phyloP scores from a whole-genome alignment of 2,888 invertebrate genomes.

The Apamea epomidion region DNA sequence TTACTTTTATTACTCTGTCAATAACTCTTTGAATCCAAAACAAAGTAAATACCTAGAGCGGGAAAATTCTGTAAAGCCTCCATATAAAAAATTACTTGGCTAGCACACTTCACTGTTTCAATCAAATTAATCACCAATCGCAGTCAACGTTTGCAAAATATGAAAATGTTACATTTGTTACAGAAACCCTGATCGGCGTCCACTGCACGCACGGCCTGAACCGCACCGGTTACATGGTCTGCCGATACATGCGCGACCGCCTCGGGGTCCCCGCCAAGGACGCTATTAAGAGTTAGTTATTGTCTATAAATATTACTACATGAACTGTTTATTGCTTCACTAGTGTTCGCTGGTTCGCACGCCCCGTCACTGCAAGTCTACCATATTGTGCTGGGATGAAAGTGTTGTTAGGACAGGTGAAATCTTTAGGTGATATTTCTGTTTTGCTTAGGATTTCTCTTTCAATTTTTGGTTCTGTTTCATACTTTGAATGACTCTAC shows the following conservation, averaged over 20 bases:
- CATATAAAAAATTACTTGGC: neutral
- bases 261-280: slow-evolving; percentile 89
- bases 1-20: neutral
- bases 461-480: neutral
- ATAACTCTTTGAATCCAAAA: neutral
- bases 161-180: slow-evolving; percentile 72
- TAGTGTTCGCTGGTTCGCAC: slow-evolving; percentile 55
- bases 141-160: neutral
- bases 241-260: slow-evolving; percentile 93
- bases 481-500: neutral
- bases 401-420: slow-evolving; percentile 26
- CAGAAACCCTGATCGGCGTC: slow-evolving; percentile 93
- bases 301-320: slow-evolving; percentile 61
- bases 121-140: neutral
- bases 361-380: slow-evolving; percentile 35
- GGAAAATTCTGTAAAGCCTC: neutral
- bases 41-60: neutral
- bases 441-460: neutral
- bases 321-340: slow-evolving; percentile 64
- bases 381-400: slow-evolving; percentile 34
- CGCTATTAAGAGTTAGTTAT: slow-evolving; percentile 91
- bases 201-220: slow-evolving; percentile 96
- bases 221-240: slow-evolving; percentile 94
- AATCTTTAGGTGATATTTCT: slow-evolving; percentile 2
- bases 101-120: no score